Evolutionary conservation across 1,140 invertebrate species (phyloP), one percentile per base, ranked within the genome.

Genomic region (Agraylea sexmaculata): DNA sequence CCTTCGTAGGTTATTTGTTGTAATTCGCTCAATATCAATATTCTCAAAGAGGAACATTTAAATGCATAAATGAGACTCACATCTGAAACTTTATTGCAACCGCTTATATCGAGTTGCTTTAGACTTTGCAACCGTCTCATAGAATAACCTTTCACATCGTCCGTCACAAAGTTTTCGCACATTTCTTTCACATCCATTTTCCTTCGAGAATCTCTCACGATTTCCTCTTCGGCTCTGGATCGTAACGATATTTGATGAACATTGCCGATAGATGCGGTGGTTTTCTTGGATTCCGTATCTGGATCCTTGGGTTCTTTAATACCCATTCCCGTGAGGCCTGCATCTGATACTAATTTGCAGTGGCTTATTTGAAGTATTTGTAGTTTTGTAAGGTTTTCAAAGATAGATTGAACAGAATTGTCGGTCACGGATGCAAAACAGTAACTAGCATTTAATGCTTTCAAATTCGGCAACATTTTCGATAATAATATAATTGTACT

Each of bases 11-110:
- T 76, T 36, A 84, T 72, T 57, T 77, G 74, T 50, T 78, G 74
- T 47, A 80, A 80, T 52, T 73, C 69, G 27, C 73, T 77, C 7
- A 84, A 57, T 52, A 76, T 70, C 25, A 81, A 57, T 43, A 61
- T 57, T 40, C 56, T 56, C 6, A 84, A 58, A 56, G 80, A 78
- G 20, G 63, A 59, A 51, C 80, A 79, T 31, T 67, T 68, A 32
- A 84, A 69, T 5, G 74, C 71, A 50, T 80, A 73, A 30, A 69
- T 74, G 1, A 84, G 50, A 43, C 78, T 79, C 3, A 79, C 70
- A 61, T 83, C 79, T 20, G 77, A 78, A 10, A 84, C 71, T 51
- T 68, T 71, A 45, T 73, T 75, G 52, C 80, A 83, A 2, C 70
- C 69, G 31, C 71, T 69, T 4, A 84, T 54, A 54, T 82, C 71